Evolutionary conservation across 2,797 vertebrate species (phyloP).

Genomic region (Phrynocephalus forsythii): DNA sequence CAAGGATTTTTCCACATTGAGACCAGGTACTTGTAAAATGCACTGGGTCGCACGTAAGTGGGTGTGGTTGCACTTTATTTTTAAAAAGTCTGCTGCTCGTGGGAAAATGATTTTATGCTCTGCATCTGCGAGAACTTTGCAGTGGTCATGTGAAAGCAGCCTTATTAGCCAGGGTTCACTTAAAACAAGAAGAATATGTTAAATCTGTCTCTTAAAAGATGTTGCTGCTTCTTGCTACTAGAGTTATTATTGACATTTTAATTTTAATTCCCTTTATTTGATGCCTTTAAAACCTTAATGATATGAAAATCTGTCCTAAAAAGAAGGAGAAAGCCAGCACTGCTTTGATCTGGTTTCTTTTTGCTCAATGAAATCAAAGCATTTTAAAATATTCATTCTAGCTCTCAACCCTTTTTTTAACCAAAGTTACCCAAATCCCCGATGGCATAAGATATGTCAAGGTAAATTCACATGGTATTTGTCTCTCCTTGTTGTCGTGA

Average conservation of each 20-base stretch:
- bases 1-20: too few relatives aligned
- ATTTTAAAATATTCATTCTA: conserved; percentile 13
- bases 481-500: neutral
- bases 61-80: too few relatives aligned
- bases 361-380: conserved; percentile 23
- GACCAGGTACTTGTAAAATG: too few relatives aligned
- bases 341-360: conserved; percentile 24
- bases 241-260: neutral
- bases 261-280: conserved; percentile 12
- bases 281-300: neutral
- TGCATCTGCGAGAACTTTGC: too few relatives aligned
- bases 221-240: conserved; percentile 14
- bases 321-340: neutral
- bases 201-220: conserved; percentile 11
- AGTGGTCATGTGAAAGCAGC: too few relatives aligned
- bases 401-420: neutral
- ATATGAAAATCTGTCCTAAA: conserved; percentile 5
- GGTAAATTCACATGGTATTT: conserved; percentile 6
- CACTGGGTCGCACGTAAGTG: too few relatives aligned
- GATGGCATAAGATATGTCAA: neutral
- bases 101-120: too few relatives aligned
- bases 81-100: too few relatives aligned
- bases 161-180: neutral
- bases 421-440: conserved; percentile 13
- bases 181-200: conserved; percentile 3